These are phyloP conservation scores for Macaca nemestrina DNA, from an alignment of 2,113 vertebrate species.

Conservation along the genomic window DNA sequence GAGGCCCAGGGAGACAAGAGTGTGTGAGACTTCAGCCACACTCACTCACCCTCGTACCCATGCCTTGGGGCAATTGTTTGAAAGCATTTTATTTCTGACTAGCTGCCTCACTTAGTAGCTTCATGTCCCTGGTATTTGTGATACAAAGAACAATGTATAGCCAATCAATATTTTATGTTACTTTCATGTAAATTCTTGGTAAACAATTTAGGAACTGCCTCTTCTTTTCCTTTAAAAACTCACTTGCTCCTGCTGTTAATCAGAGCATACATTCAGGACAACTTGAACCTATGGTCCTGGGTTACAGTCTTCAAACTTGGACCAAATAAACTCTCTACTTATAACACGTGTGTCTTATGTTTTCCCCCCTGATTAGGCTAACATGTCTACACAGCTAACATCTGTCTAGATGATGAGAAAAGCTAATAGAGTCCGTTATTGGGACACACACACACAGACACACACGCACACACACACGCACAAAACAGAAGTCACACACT, in stretches of 20 bases:
- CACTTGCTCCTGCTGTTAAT: background rate
- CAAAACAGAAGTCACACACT: background rate
- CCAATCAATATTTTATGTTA: background rate
- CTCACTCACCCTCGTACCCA: background rate
- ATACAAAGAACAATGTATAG: background rate
- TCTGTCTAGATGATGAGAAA: background rate
- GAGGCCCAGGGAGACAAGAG: background rate
- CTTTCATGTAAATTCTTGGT: background rate
- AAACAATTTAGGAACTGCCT: background rate
- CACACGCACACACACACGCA: background rate
- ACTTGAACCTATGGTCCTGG: background rate
- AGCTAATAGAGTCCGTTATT: background rate
- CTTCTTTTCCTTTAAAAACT: background rate
- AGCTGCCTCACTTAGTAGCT: background rate
- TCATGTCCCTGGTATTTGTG: background rate
- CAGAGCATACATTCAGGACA: background rate
- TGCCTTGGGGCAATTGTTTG: background rate
- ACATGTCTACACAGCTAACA: background rate
- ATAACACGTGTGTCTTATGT: too few species aligned
- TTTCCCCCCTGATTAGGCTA: background rate
- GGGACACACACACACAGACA: background rate
- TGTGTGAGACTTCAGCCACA: background rate
- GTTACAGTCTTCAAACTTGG: background rate
- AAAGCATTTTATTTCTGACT: background rate
- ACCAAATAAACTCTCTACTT: background rate